These are phyloP conservation scores for Oikopleura dioica DNA, from an alignment of 23 tunicate species.

Conservation along the genomic window DNA sequence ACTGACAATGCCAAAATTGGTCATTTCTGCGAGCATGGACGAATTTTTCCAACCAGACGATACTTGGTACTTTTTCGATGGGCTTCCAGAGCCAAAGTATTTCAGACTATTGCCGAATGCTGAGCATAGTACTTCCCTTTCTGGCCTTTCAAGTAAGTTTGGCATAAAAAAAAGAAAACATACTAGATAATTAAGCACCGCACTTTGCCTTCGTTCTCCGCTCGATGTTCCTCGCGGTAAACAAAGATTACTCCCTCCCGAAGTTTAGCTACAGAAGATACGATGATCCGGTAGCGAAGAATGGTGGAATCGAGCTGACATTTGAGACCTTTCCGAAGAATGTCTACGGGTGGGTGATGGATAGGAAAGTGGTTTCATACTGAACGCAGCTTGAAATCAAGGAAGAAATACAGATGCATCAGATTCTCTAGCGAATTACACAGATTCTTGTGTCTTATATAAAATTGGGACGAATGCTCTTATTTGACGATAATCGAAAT, in stretches of 20 bases:
- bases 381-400: too few relatives aligned
- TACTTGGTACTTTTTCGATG: neutral
- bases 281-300: neutral
- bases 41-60: slow-evolving; percentile 13
- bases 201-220: neutral
- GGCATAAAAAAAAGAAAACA: neutral
- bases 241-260: neutral
- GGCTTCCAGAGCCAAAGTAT: slow-evolving; percentile 9
- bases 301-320: slow-evolving; percentile 9
- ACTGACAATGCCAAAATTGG: neutral
- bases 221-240: neutral
- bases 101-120: slow-evolving; percentile 3
- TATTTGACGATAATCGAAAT: too few relatives aligned
- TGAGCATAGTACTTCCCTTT: neutral
- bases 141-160: neutral
- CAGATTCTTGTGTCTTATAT: too few relatives aligned
- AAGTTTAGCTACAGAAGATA: neutral
- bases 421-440: too few relatives aligned
- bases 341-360: slow-evolving; percentile 5
- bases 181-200: neutral
- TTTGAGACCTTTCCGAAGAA: neutral
- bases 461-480: too few relatives aligned
- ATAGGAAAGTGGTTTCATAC: too few relatives aligned
- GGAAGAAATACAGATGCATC: too few relatives aligned
- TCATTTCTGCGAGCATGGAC: neutral